phyloP scores from a whole-genome alignment of 1,140 invertebrate genomes.

The Anoplophora glabripennis region DNA sequence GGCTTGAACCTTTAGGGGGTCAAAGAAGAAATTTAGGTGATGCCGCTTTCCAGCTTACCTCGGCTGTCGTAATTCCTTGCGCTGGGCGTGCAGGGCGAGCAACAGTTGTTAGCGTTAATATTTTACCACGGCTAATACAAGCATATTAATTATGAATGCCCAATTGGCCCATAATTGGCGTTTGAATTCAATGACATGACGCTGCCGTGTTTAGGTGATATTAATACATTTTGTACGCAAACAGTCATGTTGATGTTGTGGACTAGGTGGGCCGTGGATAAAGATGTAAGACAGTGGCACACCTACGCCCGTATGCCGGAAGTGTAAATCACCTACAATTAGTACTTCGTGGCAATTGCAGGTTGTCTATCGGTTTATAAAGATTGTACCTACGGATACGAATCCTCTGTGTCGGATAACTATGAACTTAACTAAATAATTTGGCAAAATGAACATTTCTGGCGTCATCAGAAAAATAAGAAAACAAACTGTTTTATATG shows the following conservation, averaged over 20 bases:
- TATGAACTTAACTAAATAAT: too few species aligned
- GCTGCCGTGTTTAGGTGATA: slow-evolving; percentile 42
- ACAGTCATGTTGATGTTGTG: slow-evolving; percentile 33
- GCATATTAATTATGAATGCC: slow-evolving; percentile 46
- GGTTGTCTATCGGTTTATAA: too few species aligned
- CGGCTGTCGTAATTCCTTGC: slow-evolving; percentile 8
- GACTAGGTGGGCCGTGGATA: neutral
- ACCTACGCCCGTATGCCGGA: too few species aligned
- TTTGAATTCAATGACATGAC: slow-evolving; percentile 44
- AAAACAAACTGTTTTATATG: too few species aligned
- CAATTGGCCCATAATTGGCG: slow-evolving; percentile 48
- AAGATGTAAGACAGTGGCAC: too few species aligned
- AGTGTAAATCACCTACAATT: too few species aligned
- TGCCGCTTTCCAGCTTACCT: slow-evolving; percentile 29
- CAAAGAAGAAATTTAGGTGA: slow-evolving; percentile 34
- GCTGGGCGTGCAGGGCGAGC: slow-evolving; percentile 22
- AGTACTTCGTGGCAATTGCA: too few species aligned
- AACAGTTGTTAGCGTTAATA: slow-evolving; percentile 46
- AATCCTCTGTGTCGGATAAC: too few species aligned
- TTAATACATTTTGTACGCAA: slow-evolving; percentile 36
- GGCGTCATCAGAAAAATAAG: too few species aligned
- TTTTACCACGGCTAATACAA: slow-evolving; percentile 44
- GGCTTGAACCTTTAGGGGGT: slow-evolving; percentile 39
- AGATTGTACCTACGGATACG: too few species aligned
- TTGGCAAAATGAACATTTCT: too few species aligned